A percentile compares a stretch with the other conserved stretches of the same genome.
phyloP scores from a whole-genome alignment of 2,113 vertebrate species.

The Apistogramma diplotaenia region DNA sequence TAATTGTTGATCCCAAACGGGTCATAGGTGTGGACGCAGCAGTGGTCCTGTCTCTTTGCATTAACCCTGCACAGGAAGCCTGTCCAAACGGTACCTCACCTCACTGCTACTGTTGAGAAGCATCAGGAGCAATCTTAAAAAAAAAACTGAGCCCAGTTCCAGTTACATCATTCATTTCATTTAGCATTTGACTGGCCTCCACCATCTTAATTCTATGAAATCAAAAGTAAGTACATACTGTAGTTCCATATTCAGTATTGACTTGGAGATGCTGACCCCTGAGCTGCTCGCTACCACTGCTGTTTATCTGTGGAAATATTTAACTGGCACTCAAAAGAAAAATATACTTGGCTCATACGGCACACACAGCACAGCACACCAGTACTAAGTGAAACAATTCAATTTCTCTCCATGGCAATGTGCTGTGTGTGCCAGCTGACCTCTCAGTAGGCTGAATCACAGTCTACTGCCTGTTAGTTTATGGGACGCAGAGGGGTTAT shows the following conservation, averaged over 20 bases:
- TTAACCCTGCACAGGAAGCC: not conserved
- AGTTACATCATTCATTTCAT: not conserved
- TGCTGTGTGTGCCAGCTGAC: conserved; percentile 29
- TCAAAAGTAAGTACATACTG: not conserved
- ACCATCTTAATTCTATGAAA: not conserved
- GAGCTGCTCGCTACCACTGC: not conserved
- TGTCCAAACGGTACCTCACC: not conserved
- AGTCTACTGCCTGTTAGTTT: conserved; percentile 56
- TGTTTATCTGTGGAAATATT: not conserved
- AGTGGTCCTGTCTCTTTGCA: not conserved
- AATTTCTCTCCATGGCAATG: conserved; percentile 30
- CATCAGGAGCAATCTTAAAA: no score
- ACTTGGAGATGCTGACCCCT: not conserved
- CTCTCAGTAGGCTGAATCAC: conserved; percentile 40
- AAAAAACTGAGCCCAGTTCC: not conserved
- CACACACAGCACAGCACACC: conserved; percentile 3
- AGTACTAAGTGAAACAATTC: conserved; percentile 12
- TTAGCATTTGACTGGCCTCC: no score
- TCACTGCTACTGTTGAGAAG: not conserved
- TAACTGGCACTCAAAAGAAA: not conserved
- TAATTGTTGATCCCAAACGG: not conserved
- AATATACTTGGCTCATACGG: not conserved
- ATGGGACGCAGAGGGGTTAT: conserved; percentile 51
- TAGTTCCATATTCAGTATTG: not conserved
- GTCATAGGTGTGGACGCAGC: not conserved